A percentile compares a stretch with the other conserved stretches of the same genome.
Conservation (phyloP, 2,797 vertebrate genomes). For the Pelochelys cantorii region DNA sequence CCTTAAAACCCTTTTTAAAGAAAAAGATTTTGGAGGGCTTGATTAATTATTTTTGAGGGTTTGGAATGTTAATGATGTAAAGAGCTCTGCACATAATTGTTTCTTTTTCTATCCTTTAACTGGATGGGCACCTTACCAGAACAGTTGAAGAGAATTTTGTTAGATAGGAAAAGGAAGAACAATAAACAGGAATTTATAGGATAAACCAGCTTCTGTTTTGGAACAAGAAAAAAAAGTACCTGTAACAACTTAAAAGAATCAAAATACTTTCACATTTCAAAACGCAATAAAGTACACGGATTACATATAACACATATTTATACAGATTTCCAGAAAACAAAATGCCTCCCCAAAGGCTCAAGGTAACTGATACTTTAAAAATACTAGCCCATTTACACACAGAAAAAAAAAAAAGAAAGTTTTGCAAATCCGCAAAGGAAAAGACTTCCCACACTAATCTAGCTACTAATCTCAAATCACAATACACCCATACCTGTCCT, state of each 20-base stretch:
- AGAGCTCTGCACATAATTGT: background rate
- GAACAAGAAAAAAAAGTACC: background rate
- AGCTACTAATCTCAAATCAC: background rate
- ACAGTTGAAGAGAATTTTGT: background rate
- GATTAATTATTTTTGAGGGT: background rate
- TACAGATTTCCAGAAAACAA: background rate
- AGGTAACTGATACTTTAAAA: background rate
- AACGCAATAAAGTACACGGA: conserved; percentile 18
- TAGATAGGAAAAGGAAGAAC: background rate
- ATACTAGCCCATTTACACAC: background rate
- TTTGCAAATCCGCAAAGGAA: background rate
- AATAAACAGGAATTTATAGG: background rate
- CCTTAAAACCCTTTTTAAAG: background rate
- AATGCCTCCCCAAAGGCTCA: background rate
- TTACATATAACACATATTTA: conserved; percentile 13
- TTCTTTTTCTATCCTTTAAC: background rate
- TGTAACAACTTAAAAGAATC: conserved; percentile 6
- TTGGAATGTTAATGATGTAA: background rate
- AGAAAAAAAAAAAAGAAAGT: background rate
- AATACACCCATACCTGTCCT: background rate
- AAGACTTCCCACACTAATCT: background rate
- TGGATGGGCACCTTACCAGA: too few species aligned
- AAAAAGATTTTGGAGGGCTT: accelerated
- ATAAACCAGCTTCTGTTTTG: conserved; percentile 5
- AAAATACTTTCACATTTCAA: conserved; percentile 23